phyloP scores from a whole-genome alignment of 2,888 invertebrate species.

The Ectemnius lituratus region DNA sequence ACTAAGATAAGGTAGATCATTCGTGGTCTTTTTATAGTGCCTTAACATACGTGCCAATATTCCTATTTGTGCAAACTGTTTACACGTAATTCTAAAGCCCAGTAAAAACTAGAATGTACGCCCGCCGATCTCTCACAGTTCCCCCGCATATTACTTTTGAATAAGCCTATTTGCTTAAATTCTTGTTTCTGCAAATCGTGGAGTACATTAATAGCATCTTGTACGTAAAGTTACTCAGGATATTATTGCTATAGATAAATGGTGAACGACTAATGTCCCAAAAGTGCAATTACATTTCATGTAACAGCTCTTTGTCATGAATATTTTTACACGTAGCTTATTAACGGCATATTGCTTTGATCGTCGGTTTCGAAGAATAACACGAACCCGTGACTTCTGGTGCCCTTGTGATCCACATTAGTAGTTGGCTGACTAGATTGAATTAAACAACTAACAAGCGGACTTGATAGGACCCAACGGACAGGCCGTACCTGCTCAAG shows the following conservation, averaged over 20 bases:
- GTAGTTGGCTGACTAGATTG: conserved; percentile 70
- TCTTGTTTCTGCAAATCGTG: background rate
- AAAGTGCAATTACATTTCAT: conserved; percentile 9
- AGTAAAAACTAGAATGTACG: conserved; percentile 14
- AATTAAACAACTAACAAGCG: conserved; percentile 75
- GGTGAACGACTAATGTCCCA: too few species aligned
- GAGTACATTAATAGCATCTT: too few species aligned
- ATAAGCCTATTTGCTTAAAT: conserved; percentile 1
- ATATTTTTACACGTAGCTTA: conserved; percentile 24
- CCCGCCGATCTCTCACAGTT: conserved; percentile 10
- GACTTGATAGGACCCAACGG: conserved; percentile 91
- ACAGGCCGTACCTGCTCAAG: conserved; percentile 93
- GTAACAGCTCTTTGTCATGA: conserved; percentile 38
- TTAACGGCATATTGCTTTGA: conserved; percentile 29
- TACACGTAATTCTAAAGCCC: conserved; percentile 19
- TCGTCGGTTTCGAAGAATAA: background rate
- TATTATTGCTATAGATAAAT: too few species aligned
- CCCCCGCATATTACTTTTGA: background rate
- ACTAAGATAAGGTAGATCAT: conserved; percentile 2
- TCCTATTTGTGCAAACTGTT: conserved; percentile 25
- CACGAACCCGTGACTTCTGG: conserved; percentile 9
- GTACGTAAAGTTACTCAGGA: too few species aligned
- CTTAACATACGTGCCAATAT: conserved; percentile 54
- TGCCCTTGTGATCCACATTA: conserved; percentile 55
- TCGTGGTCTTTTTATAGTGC: conserved; percentile 25